Evolutionary conservation across 64 coral and sea anemone species (phyloP).

Genomic region (Porites lutea): DNA sequence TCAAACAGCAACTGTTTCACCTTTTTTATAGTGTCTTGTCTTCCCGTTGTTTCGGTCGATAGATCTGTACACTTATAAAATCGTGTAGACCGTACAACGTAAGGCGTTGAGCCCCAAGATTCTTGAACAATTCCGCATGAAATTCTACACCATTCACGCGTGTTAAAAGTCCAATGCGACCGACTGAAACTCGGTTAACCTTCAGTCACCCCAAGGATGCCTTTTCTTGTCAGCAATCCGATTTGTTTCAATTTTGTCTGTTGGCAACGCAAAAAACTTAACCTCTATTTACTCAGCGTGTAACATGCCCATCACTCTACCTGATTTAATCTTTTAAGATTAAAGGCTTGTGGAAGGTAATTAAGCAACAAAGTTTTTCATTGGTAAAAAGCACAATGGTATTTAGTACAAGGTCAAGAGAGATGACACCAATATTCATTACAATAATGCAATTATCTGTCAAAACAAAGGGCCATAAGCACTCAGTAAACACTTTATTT

Average conservation of each 20-base stretch:
- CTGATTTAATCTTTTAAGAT: not conserved
- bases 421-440: not conserved
- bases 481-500: not conserved
- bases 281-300: not conserved
- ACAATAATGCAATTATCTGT: slow-evolving; percentile 4
- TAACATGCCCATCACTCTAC: not conserved
- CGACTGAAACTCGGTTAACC: no score
- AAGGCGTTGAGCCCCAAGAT: no score
- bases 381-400: not conserved
- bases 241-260: not conserved
- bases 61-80: not conserved
- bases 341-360: not conserved
- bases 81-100: no score
- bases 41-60: not conserved
- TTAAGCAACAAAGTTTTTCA: not conserved
- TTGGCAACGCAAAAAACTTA: not conserved
- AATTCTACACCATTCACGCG: no score
- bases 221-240: no score
- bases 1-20: not conserved
- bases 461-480: not conserved
- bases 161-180: no score
- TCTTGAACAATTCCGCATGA: no score
- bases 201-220: no score
- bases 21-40: slow-evolving; percentile 11
- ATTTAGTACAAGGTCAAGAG: not conserved